Base-by-base conservation (phyloP, 2,113 vertebrate species). In the Oophaga pumilio region DNA sequence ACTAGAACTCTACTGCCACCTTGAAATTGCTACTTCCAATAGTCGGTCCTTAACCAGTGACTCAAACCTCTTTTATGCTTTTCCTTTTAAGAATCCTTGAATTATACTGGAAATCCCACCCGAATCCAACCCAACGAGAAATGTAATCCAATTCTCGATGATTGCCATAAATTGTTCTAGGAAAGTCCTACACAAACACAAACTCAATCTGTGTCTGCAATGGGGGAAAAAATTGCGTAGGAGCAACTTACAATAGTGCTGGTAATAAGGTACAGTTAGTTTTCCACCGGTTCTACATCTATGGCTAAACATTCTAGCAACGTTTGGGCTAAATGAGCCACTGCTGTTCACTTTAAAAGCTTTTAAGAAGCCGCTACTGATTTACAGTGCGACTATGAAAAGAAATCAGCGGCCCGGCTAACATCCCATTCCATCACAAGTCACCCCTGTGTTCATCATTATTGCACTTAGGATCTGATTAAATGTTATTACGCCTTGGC, bases 331-430 rank as follows among this genome's bases (percentile, higher is more conserved):
- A 83, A 83, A 83, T 83, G 62, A 66, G 13, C 22, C 24, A 53
- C 81, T 83, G 81, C 62, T 83, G 62, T 83, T 83, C 69, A 83
- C 81, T n/a, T 68, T 49, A 50, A 68, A 69, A 82, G 80, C 80
- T 82, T 82, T 82, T 82, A 68, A 66, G 60, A 82, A 22, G n/a
- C 43, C 0, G 9, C 78, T 33, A 68, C 64, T 53, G 43, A 62
- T 82, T 53, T 83, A 24, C 62, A 22, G 80, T n/a, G 43, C 50
- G 80, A 50, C 33, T 52, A 66, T 9, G 8, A 82, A 9, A 60
- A 50, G 12, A 82, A 82, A 81, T 43, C 64, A 68, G 22, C 77
- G n/a, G 76, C 22, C 50, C 22, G 28, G 59, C 79, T n/a, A 18
- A 43, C 43, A 49, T 64, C 69, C 28, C 26, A n/a, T 85, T 85